Conservation (phyloP, 2,888 invertebrate species). For the Drosophila fungiperda region DNA sequence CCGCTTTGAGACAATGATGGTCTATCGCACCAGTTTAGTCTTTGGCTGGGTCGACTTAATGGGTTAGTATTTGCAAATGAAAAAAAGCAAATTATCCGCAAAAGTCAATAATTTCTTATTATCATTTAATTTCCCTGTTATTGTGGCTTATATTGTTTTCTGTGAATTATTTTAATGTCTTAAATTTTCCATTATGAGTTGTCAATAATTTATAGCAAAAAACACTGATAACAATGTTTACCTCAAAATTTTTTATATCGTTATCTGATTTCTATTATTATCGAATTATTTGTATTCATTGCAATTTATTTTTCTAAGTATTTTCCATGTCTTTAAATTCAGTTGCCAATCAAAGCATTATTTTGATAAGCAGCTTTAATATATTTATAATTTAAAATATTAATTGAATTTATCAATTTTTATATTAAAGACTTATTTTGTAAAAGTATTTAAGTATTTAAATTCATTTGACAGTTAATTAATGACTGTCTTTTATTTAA, state of each 20-base stretch:
- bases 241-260: background rate
- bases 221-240: background rate
- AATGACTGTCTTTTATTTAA: background rate
- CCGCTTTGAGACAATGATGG: constrained; percentile 84
- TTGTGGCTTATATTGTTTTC: background rate
- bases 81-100: background rate
- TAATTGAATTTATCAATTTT: background rate
- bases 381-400: background rate
- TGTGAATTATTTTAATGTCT: background rate
- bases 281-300: no score
- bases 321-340: background rate
- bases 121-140: background rate
- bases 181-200: background rate
- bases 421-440: background rate
- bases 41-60: constrained; percentile 86
- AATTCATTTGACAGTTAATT: background rate
- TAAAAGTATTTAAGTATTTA: background rate
- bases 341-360: background rate
- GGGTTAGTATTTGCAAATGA: constrained; percentile 76
- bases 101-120: background rate
- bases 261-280: background rate
- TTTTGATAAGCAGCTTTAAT: no score
- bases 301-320: background rate
- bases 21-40: constrained; percentile 85
- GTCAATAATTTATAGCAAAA: background rate